Evolutionary conservation across 2,113 vertebrate species (phyloP).

Genomic region (Hypanus sabinus): DNA sequence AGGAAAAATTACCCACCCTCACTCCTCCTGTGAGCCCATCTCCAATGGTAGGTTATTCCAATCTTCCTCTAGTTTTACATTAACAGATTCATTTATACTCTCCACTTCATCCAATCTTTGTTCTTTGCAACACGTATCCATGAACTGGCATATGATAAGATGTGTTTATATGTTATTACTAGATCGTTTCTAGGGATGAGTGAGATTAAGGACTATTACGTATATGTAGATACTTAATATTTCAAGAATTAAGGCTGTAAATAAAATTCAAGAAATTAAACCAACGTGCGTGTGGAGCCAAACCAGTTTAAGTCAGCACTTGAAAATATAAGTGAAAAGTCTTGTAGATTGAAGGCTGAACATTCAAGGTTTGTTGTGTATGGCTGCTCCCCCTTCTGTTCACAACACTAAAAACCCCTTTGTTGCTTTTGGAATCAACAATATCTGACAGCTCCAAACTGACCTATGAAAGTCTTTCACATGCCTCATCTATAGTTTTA

Average conservation of each 20-base stretch:
- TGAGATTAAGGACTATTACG: not conserved
- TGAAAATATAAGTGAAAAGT: not conserved
- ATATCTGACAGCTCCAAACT: not conserved
- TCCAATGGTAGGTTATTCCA: not conserved
- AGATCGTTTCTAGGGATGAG: not conserved
- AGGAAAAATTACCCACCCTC: no score
- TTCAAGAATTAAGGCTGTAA: not conserved
- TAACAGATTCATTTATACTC: no score
- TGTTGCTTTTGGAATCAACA: not conserved
- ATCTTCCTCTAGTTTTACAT: not conserved
- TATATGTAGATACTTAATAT: not conserved
- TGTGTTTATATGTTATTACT: not conserved
- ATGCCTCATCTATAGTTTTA: not conserved
- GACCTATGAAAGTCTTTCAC: not conserved
- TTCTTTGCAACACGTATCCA: not conserved
- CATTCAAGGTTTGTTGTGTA: not conserved
- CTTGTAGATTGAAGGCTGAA: not conserved
- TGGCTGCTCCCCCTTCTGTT: not conserved
- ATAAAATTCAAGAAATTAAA: not conserved
- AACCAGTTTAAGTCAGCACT: not conserved
- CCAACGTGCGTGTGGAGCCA: not conserved
- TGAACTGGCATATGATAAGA: not conserved
- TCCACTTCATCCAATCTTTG: not conserved
- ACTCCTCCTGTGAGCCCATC: no score
- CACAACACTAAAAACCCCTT: not conserved